Conservation (phyloP, 2,113 vertebrate genomes). For the Cottus gobio region DNA sequence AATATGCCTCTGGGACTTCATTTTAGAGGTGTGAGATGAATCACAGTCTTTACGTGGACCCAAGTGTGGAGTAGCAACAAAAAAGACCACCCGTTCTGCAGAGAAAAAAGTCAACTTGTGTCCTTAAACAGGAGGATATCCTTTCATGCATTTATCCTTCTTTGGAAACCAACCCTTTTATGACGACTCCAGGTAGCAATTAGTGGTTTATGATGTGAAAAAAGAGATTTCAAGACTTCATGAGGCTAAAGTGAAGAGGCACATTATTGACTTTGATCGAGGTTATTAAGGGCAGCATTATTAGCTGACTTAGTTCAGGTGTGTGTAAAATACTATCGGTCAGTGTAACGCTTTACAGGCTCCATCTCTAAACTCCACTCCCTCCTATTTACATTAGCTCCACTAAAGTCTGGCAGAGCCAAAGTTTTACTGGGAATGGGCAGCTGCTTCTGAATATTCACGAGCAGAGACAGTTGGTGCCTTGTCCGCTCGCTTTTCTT, state of each 20-base stretch:
- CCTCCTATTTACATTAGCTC: constrained; percentile 44
- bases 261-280: constrained; percentile 36
- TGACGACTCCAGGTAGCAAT: constrained; percentile 7
- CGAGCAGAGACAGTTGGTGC: constrained; percentile 72
- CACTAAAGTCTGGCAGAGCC: constrained; percentile 34
- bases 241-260: constrained; percentile 4
- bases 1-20: constrained; percentile 30
- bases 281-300: constrained; percentile 19
- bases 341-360: not conserved
- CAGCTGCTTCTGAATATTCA: constrained; percentile 83
- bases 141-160: not conserved
- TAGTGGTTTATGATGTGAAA: constrained; percentile 40
- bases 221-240: constrained; percentile 19
- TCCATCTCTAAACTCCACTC: constrained; percentile 23
- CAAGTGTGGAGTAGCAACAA: not conserved
- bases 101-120: not conserved
- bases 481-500: constrained; percentile 72
- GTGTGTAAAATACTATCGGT: constrained; percentile 25
- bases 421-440: constrained; percentile 35
- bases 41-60: constrained; percentile 13
- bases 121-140: not conserved
- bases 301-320: constrained; percentile 1
- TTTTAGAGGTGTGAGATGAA: constrained; percentile 26
- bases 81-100: not conserved
- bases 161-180: constrained; percentile 30